Percentiles rank a stretch among this genome's conserved stretches.
Evolutionary conservation across 1,140 invertebrate species (phyloP).

Genomic region (Macrosteles quadrilineatus): DNA sequence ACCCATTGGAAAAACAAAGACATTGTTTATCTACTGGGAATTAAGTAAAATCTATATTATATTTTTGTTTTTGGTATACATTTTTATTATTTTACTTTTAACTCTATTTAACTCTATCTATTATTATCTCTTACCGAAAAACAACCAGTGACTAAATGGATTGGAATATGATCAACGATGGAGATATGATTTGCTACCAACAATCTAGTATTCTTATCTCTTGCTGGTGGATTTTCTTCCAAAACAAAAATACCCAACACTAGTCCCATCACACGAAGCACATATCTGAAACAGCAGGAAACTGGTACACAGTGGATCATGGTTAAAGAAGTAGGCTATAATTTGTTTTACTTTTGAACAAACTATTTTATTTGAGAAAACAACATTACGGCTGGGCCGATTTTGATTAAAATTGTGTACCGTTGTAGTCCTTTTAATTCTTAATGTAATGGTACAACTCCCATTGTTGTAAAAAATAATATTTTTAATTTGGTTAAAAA

Average conservation of each 20-base stretch:
- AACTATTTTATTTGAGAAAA: neutral
- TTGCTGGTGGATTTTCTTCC: slow-evolving; percentile 59
- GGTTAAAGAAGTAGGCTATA: neutral
- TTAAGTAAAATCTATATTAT: no score
- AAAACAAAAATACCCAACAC: slow-evolving; percentile 63
- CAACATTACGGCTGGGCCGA: neutral
- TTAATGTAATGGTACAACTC: neutral
- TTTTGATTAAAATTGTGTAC: neutral
- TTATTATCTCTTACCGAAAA: slow-evolving; percentile 68
- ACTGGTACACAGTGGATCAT: neutral
- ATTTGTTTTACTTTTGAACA: neutral
- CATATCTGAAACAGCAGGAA: slow-evolving; percentile 35
- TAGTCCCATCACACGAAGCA: slow-evolving; percentile 54
- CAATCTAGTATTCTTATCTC: slow-evolving; percentile 60
- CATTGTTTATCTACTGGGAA: no score
- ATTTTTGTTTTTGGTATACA: no score
- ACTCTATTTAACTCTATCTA: no score
- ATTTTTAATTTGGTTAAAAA: no score
- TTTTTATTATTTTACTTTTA: no score
- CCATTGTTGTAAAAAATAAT: no score
- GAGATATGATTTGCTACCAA: slow-evolving; percentile 71
- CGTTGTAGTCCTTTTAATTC: neutral
- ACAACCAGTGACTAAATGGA: slow-evolving; percentile 62
- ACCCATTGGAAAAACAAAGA: no score
- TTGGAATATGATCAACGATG: slow-evolving; percentile 68